Evolutionary conservation across 2,797 vertebrate species (phyloP).

Genomic region (Trematocara caparti): DNA sequence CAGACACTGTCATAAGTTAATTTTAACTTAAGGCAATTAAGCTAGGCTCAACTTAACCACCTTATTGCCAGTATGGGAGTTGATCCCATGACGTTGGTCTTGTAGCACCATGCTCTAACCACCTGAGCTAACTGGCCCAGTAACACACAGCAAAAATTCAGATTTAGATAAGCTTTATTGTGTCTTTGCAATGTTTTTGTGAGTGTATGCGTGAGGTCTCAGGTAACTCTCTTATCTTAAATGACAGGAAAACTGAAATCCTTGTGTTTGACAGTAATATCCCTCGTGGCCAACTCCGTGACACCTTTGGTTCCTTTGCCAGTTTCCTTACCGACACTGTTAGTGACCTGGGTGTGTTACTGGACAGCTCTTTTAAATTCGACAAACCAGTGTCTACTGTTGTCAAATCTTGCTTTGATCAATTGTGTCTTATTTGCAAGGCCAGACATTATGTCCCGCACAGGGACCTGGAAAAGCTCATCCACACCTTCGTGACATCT

Average conservation of each 20-base stretch:
- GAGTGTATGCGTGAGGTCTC: background rate
- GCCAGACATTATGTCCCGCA: background rate
- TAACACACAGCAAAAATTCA: fast-evolving
- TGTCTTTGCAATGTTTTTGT: background rate
- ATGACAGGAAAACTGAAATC: background rate
- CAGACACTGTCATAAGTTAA: background rate
- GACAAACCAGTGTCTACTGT: background rate
- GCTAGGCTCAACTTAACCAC: background rate
- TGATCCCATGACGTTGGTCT: background rate
- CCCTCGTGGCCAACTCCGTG: background rate
- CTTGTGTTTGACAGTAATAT: background rate
- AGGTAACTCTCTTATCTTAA: background rate
- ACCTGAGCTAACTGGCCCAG: conserved; percentile 48
- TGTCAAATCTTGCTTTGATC: background rate
- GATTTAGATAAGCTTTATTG: background rate
- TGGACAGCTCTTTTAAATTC: background rate
- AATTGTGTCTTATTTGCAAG: background rate
- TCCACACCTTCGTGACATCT: background rate
- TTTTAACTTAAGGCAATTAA: background rate
- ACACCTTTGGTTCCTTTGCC: background rate
- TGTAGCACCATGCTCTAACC: conserved; percentile 74
- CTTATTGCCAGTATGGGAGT: background rate
- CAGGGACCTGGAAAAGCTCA: background rate
- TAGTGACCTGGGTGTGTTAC: background rate
- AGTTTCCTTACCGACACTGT: background rate